Conservation (phyloP, 2,888 invertebrate genomes). For the Allacma fusca region DNA sequence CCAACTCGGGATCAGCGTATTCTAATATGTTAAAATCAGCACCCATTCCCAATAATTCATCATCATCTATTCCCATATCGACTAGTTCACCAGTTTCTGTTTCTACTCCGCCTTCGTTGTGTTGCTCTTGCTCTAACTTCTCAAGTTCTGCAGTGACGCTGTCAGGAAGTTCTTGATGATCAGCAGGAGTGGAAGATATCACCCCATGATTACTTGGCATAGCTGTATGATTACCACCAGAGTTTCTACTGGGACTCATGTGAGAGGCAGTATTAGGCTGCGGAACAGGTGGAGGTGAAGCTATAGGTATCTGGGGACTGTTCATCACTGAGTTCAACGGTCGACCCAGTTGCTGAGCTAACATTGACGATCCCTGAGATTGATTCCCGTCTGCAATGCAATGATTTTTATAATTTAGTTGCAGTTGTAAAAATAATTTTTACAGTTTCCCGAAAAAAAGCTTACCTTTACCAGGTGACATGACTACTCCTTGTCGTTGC, state of each 20-base stretch:
- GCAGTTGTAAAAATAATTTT: too few species aligned
- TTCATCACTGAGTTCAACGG: slow-evolving; percentile 49
- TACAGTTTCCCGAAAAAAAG: too few species aligned
- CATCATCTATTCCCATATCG: slow-evolving; percentile 84
- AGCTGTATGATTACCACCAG: not conserved
- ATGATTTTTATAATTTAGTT: too few species aligned
- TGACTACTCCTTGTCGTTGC: slow-evolving; percentile 47
- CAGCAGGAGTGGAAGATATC: slow-evolving; percentile 38
- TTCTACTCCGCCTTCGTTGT: slow-evolving; percentile 66
- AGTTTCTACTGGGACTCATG: slow-evolving; percentile 23
- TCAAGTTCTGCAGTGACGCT: slow-evolving; percentile 75
- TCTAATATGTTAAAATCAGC: slow-evolving; percentile 94
- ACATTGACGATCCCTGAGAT: slow-evolving; percentile 54
- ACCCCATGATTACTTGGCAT: slow-evolving; percentile 13
- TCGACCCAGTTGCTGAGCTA: slow-evolving; percentile 58
- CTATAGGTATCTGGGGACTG: slow-evolving; percentile 19
- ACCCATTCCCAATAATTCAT: slow-evolving; percentile 84
- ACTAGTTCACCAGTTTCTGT: slow-evolving; percentile 79
- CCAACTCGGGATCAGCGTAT: slow-evolving; percentile 93
- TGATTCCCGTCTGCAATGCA: slow-evolving; percentile 18
- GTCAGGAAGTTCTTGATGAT: slow-evolving; percentile 70
- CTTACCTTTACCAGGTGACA: slow-evolving; percentile 28
- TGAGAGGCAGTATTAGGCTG: slow-evolving; percentile 5
- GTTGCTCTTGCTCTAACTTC: slow-evolving; percentile 75
- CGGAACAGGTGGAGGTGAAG: slow-evolving; percentile 38